Conservation (phyloP, 2,113 vertebrate genomes). For the Micronycteris hirsuta region DNA sequence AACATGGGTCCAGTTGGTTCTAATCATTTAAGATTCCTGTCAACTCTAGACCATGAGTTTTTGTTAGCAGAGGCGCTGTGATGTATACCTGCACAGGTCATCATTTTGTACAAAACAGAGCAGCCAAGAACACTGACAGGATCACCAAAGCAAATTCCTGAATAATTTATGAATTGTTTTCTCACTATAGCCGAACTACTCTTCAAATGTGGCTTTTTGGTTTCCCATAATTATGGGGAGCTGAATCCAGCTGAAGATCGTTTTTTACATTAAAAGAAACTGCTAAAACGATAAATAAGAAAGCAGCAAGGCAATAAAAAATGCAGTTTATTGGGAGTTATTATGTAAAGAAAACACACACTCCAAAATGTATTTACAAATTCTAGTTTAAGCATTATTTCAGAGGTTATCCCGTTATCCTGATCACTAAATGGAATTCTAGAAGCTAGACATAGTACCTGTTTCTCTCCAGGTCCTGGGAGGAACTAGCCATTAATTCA, state of each 20-base stretch:
- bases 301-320: slow-evolving; percentile 7
- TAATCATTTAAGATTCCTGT: not conserved
- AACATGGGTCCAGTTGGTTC: not conserved
- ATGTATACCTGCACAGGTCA: not conserved
- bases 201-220: slow-evolving; percentile 20
- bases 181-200: not conserved
- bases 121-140: not conserved
- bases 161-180: slow-evolving; percentile 2
- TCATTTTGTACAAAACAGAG: not conserved
- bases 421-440: not conserved
- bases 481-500: not conserved
- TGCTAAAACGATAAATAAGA: not conserved
- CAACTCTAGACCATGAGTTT: not conserved
- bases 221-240: slow-evolving; percentile 9
- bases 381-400: not conserved
- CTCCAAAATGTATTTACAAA: not conserved
- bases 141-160: not conserved
- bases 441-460: not conserved
- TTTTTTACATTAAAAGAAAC: slow-evolving; percentile 32
- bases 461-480: not conserved
- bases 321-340: not conserved
- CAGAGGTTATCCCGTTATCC: not conserved
- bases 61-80: not conserved
- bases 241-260: not conserved
- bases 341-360: not conserved